Base-by-base conservation (phyloP, 2,888 invertebrate genomes). In the Gortyna flavago region DNA sequence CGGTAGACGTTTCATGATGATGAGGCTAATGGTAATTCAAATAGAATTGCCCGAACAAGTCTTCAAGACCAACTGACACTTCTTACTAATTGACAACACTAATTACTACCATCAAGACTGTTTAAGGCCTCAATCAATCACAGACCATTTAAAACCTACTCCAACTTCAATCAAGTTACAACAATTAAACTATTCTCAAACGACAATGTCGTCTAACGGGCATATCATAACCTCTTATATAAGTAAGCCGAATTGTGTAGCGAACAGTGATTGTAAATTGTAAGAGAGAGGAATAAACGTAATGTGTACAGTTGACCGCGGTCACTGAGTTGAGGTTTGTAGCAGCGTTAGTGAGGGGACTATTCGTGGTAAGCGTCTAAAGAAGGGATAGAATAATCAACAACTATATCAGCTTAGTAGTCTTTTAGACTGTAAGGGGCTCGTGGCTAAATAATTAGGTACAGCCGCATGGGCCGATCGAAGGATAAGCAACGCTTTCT, bases 111-210 rank as follows among this genome's bases (percentile, higher is more conserved):
- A 67, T 25, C 59, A 72, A 68, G 21, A 65, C 67, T 80, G 51
- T 54, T 69, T 80, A 72, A 85, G 35, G 59, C 59, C 69, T 13
- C 35, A 69, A 85, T 82, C 73, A 84, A 82, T 84, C 83, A 85
- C 78, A 62, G 48, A 11, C 32, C 65, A 72, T 61, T 83, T 54
- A 59, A 72, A 72, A 64, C n/a, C 48, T 72, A 82, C 62, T 85
- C 59, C 29, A 85, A 85, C 59, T 75, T 54, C 67, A 67, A 83
- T 86, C 71, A 75, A 82, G 72, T n/a, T 29, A 21, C 32, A 71
- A 61, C 29, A 72, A 74, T 79, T 64, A 73, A 79, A 86, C 86
- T 79, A 79, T 54, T 75, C 44, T 73, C 57, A 51, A 72, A 57
- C 83, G 69, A 83, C 35, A 73, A 29, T 38, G 61, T 64, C 32